Evolutionary conservation across 1,140 invertebrate species (phyloP), one percentile per base, ranked within the genome.

Genomic region (Drosophila biarmipes): DNA sequence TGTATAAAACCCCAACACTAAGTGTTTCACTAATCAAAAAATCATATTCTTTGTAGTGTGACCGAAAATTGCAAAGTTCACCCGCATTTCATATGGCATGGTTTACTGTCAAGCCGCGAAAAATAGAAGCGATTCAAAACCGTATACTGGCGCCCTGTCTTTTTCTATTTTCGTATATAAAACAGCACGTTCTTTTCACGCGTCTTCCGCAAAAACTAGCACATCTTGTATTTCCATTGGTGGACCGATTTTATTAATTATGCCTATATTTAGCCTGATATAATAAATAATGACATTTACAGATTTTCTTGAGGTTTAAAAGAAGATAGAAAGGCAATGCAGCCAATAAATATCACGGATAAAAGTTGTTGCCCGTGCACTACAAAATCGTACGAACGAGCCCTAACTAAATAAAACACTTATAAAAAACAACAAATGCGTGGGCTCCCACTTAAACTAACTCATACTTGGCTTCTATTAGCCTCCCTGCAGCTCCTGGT

Each of bases 391-490:
- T 37, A 37, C 24, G 42, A 31, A 61, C 24, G 15, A 38, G 61
- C 15, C 29, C 37, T 45, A 68, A 31, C 31, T 53, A 64, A 54
- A 34, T 29, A 64, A 68, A 64, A 64, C 48, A 66, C 14, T 8
- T 31, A 52, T 45, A 64, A 67, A 68, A 68, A 64, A 64, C 59
- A 68, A 64, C 64, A 68, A 68, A 64, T 68, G 48, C 64, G 53
- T 52, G 42, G 38, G 14, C 57, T 24, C 8, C 35, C 11, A 19
- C 40, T 58, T 35, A 58, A 27, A 4, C 54, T 59, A 59, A 58
- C 10, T 15, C 55, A 37, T 4, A 34, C 11, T 21, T 55, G 37
- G 21, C 35, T 40, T 42, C 42, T 4, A 6, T 19, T 43, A 61
- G 62, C 62, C 55, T 66, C 56, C 15, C 38, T 48, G 4, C 5